Evolutionary conservation across 2,888 invertebrate genomes (phyloP).

Genomic region (Linyphia triangularis): DNA sequence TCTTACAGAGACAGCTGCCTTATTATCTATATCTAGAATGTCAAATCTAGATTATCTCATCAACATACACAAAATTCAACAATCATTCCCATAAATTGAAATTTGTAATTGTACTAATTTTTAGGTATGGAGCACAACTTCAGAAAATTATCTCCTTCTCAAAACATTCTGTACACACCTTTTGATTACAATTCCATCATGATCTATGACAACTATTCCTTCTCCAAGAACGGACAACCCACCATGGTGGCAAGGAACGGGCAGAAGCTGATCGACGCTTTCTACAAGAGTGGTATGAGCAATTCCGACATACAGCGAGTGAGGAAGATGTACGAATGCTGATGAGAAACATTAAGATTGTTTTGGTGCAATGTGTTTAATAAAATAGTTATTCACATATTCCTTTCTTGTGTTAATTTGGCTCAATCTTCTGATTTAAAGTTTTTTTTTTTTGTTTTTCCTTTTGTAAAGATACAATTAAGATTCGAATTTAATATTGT

Average conservation of each 20-base stretch:
- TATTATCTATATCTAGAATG: neutral
- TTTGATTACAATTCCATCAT: conserved; percentile 55
- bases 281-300: conserved; percentile 36
- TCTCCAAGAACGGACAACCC: conserved; percentile 44
- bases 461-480: too few species aligned
- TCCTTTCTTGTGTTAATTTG: too few species aligned
- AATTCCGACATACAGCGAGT: conserved; percentile 36
- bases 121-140: conserved; percentile 40
- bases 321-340: conserved; percentile 63
- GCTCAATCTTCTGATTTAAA: too few species aligned
- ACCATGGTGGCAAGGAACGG: conserved; percentile 54
- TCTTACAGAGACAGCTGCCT: conserved; percentile 14
- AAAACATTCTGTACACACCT: conserved; percentile 47
- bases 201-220: conserved; percentile 47
- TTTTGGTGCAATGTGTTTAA: too few species aligned
- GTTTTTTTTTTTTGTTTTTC: too few species aligned
- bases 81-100: too few species aligned
- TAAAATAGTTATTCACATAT: too few species aligned
- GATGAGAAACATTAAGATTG: too few species aligned
- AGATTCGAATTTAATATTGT: too few species aligned
- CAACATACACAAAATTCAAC: too few species aligned
- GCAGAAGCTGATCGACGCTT: conserved; percentile 30
- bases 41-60: too few species aligned
- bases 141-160: neutral
- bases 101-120: too few species aligned